Base-by-base conservation (phyloP, 2,113 vertebrate genomes). In the Uria aalge region DNA sequence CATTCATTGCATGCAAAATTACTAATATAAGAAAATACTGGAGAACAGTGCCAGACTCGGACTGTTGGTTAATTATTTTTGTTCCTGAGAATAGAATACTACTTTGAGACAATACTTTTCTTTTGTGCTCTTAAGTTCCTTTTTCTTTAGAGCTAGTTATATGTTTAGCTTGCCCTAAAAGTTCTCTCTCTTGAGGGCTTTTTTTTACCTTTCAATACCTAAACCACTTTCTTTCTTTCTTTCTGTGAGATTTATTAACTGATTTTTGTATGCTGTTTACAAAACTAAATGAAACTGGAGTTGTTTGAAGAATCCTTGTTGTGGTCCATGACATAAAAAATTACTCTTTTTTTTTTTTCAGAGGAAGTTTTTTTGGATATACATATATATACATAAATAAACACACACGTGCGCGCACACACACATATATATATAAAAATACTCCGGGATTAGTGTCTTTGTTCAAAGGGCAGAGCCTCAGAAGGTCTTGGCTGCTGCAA, bases 91-190 rank as follows among this genome's bases (percentile, higher is more conserved):
- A 43, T 30, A 80, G 66, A 45, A 22, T 68, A 40, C 8, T 22
- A 27, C 32, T n/a, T 77, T 52, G 24, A 80, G 64, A 79, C 73
- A 68, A 94, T 82, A 59, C 3, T 11, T 26, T 69, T 76, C 40
- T 71, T 90, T 67, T 55, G 23, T 77, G 27, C 18, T 91, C 32
- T 91, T 92, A 53, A 48, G 62, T 95, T 98, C 93, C 69, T 77
- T 92, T 97, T 97, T 96, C 69, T 90, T 94, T 88, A 90, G 50
- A 82, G 56, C 36, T 83, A 82, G 56, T 93, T 94, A 38, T 71
- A 83, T 76, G 57, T 87, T 94, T 92, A 79, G 26, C 36, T 38
- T 83, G 56, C 20, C 59, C 92, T 84, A 73, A 57, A 87, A 52
- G 36, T 67, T 34, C 22, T 9, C 1, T 45, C 82, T 85, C 60